These are phyloP conservation scores for Drosophila nannoptera DNA, from an alignment of 1,140 invertebrate species.

Conservation along the genomic window DNA sequence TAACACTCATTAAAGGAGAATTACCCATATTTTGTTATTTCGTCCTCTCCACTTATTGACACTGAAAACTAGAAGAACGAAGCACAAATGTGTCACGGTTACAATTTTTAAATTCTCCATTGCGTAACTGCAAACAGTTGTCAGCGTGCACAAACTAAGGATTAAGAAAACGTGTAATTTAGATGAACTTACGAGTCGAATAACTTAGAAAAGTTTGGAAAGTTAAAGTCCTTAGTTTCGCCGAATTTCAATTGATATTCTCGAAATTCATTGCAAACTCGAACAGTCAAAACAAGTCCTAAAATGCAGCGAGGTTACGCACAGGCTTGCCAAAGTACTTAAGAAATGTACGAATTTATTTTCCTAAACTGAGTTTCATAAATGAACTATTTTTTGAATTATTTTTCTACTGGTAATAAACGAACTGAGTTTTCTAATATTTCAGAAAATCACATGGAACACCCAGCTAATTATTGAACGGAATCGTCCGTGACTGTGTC, in stretches of 20 bases:
- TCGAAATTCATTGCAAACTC: conserved; percentile 42
- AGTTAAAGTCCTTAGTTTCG: conserved; percentile 17
- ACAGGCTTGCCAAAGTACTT: conserved; percentile 28
- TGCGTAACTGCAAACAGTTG: conserved; percentile 50
- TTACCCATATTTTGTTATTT: conserved; percentile 56
- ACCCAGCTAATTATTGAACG: background rate
- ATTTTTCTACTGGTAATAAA: background rate
- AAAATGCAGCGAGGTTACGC: conserved; percentile 48
- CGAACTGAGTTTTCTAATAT: background rate
- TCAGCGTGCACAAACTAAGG: background rate
- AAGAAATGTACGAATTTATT: background rate
- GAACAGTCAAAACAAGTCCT: conserved; percentile 21
- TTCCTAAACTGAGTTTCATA: background rate
- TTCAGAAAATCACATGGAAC: background rate
- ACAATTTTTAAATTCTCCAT: conserved; percentile 35
- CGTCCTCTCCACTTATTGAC: background rate
- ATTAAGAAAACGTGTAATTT: background rate
- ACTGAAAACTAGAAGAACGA: conserved; percentile 16
- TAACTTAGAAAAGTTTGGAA: conserved; percentile 10
- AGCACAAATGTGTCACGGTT: conserved; percentile 57
- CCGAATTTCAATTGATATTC: conserved; percentile 58
- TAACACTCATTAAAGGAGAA: conserved; percentile 44
- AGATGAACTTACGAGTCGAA: conserved; percentile 24
- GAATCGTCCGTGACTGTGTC: background rate
- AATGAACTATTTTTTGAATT: background rate